phyloP scores from a whole-genome alignment of 2,113 vertebrate species.

The Uria aalge region DNA sequence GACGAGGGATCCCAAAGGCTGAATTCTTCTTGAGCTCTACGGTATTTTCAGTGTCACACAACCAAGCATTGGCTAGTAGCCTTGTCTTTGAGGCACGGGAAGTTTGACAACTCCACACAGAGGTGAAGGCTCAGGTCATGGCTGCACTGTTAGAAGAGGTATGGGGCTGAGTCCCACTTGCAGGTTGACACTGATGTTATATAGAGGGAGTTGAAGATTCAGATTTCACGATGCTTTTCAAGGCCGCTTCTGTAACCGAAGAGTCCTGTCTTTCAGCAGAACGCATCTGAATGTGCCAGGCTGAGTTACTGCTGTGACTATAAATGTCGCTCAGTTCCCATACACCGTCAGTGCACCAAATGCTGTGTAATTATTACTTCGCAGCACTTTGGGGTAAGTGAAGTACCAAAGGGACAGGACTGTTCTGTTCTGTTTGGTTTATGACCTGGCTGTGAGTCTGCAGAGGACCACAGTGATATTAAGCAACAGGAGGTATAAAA shows the following conservation, averaged over 20 bases:
- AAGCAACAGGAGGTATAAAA: constrained; percentile 1
- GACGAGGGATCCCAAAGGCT: background rate
- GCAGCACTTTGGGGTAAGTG: background rate
- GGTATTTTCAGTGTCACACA: background rate
- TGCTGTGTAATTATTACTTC: background rate
- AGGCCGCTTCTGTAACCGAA: background rate
- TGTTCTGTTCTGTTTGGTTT: constrained; percentile 29
- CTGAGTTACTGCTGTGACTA: constrained; percentile 27
- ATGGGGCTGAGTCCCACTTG: background rate
- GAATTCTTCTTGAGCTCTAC: background rate
- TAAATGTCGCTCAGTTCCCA: background rate
- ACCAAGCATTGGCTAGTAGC: background rate
- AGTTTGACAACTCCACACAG: background rate
- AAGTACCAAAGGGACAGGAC: background rate
- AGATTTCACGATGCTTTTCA: background rate
- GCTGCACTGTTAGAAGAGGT: background rate
- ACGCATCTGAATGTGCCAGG: background rate
- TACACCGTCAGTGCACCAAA: background rate
- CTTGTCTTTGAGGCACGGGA: background rate
- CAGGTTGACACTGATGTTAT: background rate
- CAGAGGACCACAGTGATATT: background rate
- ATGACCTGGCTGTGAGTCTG: background rate
- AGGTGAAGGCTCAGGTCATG: background rate
- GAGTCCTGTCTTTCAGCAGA: background rate
- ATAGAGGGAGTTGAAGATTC: background rate